Evolutionary conservation across 2,113 vertebrate species (phyloP), one percentile per base, ranked within the genome.

Genomic region (Kobus ellipsiprymnus): DNA sequence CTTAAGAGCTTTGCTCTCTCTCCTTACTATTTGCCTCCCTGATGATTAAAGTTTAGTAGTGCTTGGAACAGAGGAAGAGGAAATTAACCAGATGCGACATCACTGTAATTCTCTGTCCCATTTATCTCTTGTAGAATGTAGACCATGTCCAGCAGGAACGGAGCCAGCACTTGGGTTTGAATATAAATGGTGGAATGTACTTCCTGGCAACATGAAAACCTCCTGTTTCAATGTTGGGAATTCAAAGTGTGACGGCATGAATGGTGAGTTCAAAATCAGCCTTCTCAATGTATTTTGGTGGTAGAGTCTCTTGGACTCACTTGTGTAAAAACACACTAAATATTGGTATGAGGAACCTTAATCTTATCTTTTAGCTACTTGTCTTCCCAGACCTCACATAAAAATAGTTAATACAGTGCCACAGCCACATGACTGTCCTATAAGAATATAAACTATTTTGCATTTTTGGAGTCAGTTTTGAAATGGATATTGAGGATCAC

Each of bases 151-250:
- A 40, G 99, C 99, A 46, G 99, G 99, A 83, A 99, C 99, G 0
- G 99, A 99, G 94, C 99, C 99, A 44, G 98, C 98, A 1, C 98
- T 99, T 59, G 99, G 99, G 2, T 99, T 99, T 95, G 99, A 99
- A 96, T 99, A 99, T 97, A 99, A 99, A 98, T 99, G 99, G 99
- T 99, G 99, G 99, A 99, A 99, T 84, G 98, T 99, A 67, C 99
- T 99, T 82, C 99, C 99, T 30, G 91, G 97, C 86, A 99, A 99
- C 98, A 99, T 99, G 99, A 99, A 99, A 98, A 99, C 99, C 0
- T 99, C 99, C 88, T 99, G 99, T 98, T 99, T 99, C 98, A 99
- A 99, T 46, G 99, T 99, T 3, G 99, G 99, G 91, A 99, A 99
- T 98, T 99, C 99, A 0, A 99, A 99, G 95, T 99, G 99, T 19